Percentiles rank a stretch among this genome's conserved stretches.
phyloP scores from a whole-genome alignment of 2,797 vertebrate species.

The Gymnocypris eckloni region DNA sequence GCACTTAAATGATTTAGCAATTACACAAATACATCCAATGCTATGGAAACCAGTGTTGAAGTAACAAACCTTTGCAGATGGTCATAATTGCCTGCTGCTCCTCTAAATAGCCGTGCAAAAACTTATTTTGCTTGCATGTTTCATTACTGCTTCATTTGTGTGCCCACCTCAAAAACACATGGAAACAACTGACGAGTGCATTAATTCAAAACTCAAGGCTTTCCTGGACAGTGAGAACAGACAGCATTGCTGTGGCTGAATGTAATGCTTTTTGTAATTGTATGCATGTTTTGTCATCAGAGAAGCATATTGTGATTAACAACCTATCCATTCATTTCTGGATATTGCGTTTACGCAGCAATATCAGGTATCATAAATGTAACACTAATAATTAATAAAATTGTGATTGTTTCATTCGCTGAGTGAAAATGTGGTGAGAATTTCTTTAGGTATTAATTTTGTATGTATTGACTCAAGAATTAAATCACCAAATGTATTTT shows the following conservation, averaged over 20 bases:
- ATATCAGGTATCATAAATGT: constrained; percentile 59
- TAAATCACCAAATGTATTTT: not conserved
- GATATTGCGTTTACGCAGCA: constrained; percentile 61
- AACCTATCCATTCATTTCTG: constrained; percentile 61
- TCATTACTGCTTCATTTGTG: not conserved
- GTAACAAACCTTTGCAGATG: not conserved
- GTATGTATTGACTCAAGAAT: not conserved
- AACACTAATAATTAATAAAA: constrained; percentile 72
- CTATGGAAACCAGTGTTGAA: not conserved
- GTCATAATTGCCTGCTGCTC: not conserved
- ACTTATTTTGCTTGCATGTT: constrained; percentile 27
- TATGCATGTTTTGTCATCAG: not conserved
- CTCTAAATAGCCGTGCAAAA: not conserved
- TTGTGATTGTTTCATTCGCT: not conserved
- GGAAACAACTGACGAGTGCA: not conserved
- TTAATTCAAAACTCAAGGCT: not conserved
- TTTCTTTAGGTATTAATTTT: not conserved
- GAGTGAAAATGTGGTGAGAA: constrained; percentile 13
- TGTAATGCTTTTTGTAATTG: constrained; percentile 3
- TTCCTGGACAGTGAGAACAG: constrained; percentile 21
- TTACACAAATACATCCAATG: not conserved
- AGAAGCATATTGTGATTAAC: constrained; percentile 62
- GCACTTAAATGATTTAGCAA: not conserved
- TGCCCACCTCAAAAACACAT: not conserved
- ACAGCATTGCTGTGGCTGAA: constrained; percentile 16